Conservation (phyloP, 2,113 vertebrate genomes). For the Laticauda laticaudata region DNA sequence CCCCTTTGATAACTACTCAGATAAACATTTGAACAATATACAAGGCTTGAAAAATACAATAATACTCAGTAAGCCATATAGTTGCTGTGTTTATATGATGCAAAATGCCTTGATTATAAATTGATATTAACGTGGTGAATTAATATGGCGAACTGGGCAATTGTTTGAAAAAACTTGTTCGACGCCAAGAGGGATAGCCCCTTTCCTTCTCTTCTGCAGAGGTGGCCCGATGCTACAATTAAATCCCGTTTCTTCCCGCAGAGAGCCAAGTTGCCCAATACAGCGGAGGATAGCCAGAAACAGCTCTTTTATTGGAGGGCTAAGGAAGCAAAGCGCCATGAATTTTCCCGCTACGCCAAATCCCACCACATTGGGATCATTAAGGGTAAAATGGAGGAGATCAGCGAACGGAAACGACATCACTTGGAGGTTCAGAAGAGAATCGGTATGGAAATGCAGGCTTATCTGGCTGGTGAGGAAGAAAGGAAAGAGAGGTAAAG, state of each 20-base stretch:
- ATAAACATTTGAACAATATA: no score
- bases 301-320: conserved; percentile 52
- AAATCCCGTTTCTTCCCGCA: conserved; percentile 28
- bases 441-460: conserved; percentile 60
- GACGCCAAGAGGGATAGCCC: neutral
- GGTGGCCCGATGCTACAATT: neutral
- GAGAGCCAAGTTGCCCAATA: conserved; percentile 67
- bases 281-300: conserved; percentile 27
- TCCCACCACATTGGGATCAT: conserved; percentile 43
- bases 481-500: conserved; percentile 78
- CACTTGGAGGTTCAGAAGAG: conserved; percentile 55
- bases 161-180: neutral
- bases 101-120: neutral
- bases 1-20: no score
- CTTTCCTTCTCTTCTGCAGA: neutral
- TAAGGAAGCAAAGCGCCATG: conserved; percentile 55
- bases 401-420: conserved; percentile 58
- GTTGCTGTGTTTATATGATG: no score
- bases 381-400: conserved; percentile 65
- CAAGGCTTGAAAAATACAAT: no score
- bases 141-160: neutral
- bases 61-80: no score
- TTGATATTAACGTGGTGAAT: neutral
- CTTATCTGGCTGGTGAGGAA: conserved; percentile 63
- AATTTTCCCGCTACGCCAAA: conserved; percentile 58